Base-by-base conservation (phyloP, 2,113 vertebrate species). In the Microcebus tavaratra region DNA sequence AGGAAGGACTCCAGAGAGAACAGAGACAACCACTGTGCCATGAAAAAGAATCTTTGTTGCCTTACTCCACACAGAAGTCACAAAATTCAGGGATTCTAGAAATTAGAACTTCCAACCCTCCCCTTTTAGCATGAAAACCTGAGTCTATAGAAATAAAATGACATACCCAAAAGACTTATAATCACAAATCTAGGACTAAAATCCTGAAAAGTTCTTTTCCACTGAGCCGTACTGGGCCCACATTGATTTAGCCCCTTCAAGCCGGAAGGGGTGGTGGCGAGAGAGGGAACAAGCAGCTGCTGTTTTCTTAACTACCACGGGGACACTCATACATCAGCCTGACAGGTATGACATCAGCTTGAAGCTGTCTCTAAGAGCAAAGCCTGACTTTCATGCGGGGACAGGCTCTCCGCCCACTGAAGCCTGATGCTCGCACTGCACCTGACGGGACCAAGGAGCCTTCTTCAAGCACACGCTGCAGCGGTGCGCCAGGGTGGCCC, bases 401-500 rank as follows among this genome's bases (percentile, higher is more conserved):
- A 13, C 39, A 23, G 11, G 1, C 57, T 91, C 68, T 18, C 45
- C 73, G 68, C 8, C 53, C 36, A 7, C 80, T 95, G 98, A 98
- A 99, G 98, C 93, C 36, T 27, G 84, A 98, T 70, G 85, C 89
- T 90, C 36, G 75, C 94, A 93, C 96, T 97, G 94, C 96, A 98
- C 93, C 79, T 84, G 42, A 61, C 61, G 48, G 42, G 48, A 81
- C 57, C 53, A 18, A 36, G 91, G 94, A 88, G 88, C 91, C 97
- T 97, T 91, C 34, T 65, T 95, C 55, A 88, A n/a, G 94, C 96
- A 98, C 97, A 98, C 90, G 95, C 88, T 97, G 97, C 94, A 98
- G 97, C 85, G 82, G 88, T 98, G 98, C 96, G 82, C 84, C 57
- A 80, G 86, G 82, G 93, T 91, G 90, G 81, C 97, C 94, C 91